phyloP scores from a whole-genome alignment of 2,797 vertebrate species.

The Lepilemur ruficaudatus region DNA sequence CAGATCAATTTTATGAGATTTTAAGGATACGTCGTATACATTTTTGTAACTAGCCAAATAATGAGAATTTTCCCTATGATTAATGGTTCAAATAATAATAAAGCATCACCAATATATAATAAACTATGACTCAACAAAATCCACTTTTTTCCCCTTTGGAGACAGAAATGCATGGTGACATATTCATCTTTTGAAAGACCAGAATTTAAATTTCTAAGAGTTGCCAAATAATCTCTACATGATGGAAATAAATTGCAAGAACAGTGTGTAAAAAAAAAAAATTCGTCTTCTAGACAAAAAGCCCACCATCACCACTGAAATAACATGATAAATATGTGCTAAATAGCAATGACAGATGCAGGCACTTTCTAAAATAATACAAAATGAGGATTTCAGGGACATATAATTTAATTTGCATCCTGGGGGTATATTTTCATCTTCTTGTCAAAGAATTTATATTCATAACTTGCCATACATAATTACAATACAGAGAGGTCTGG shows the following conservation, averaged over 20 bases:
- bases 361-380: constrained; percentile 67
- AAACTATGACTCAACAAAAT: constrained; percentile 50
- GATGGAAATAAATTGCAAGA: constrained; percentile 56
- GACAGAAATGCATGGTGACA: constrained; percentile 1
- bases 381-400: constrained; percentile 58
- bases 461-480: constrained; percentile 53
- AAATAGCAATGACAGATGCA: constrained; percentile 61
- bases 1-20: background rate
- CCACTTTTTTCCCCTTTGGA: constrained; percentile 44
- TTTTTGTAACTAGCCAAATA: background rate
- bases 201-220: constrained; percentile 75
- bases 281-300: constrained; percentile 59
- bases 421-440: constrained; percentile 59
- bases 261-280: constrained; percentile 44
- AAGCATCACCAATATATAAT: background rate
- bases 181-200: constrained; percentile 67
- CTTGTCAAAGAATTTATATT: constrained; percentile 68
- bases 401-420: constrained; percentile 67
- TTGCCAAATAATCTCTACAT: constrained; percentile 65
- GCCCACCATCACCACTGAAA: constrained; percentile 32
- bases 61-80: background rate
- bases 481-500: constrained; percentile 54
- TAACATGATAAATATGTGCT: constrained; percentile 54
- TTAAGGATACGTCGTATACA: background rate
- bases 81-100: constrained; percentile 35